phyloP scores from a whole-genome alignment of 2,113 vertebrate genomes.

The Plecturocebus donacophilus region DNA sequence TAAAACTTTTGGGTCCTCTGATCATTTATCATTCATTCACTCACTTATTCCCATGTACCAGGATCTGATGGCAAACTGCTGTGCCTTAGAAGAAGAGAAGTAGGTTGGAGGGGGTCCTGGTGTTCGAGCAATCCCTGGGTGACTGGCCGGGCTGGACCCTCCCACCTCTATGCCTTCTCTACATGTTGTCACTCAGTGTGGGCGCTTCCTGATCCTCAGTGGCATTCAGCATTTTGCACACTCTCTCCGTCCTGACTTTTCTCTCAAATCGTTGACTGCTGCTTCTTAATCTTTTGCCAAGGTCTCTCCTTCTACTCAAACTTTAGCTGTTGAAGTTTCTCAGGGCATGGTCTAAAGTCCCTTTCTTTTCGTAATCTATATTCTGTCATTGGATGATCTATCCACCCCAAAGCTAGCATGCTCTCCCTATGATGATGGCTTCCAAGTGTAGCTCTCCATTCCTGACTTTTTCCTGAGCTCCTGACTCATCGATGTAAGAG shows the following conservation, averaged over 20 bases:
- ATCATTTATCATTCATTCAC: no score
- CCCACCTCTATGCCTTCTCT: no score
- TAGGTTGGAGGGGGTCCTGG: background rate
- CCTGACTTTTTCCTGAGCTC: background rate
- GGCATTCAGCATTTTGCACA: background rate
- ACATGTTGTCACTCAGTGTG: no score
- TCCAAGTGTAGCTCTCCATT: background rate
- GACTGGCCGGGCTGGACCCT: background rate
- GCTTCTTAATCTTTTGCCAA: background rate
- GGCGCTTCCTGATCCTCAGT: background rate
- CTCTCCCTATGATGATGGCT: background rate
- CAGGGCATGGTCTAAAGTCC: background rate
- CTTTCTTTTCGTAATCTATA: background rate
- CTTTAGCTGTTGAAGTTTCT: background rate
- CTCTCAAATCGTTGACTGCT: background rate
- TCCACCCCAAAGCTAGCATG: background rate
- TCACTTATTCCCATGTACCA: rapidly evolving
- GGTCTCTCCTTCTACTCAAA: background rate
- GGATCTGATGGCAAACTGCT: background rate
- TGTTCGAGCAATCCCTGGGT: background rate
- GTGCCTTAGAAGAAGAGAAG: background rate
- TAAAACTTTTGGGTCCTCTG: background rate
- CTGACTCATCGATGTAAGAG: background rate
- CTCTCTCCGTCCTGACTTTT: background rate
- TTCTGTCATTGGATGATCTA: background rate